Evolutionary conservation across 92 coral and sea anemone species (phyloP).

Genomic region (Phymanthus crucifer): DNA sequence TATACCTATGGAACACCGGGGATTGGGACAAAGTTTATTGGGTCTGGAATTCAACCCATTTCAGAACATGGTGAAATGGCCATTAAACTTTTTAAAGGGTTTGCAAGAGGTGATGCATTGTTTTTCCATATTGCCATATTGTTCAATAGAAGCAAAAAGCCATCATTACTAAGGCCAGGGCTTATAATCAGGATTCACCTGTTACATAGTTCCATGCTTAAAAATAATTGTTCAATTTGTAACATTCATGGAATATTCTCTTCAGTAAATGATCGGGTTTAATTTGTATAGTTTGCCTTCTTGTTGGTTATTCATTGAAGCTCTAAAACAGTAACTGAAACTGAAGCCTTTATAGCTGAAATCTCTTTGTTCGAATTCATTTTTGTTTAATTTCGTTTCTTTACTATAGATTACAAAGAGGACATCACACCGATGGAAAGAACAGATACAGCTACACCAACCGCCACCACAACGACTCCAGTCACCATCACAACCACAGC

Average conservation of each 20-base stretch:
- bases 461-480: background rate
- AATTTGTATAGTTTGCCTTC: background rate
- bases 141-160: background rate
- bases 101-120: slow-evolving; percentile 13
- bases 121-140: background rate
- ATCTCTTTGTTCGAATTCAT: background rate
- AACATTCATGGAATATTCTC: background rate
- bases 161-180: background rate
- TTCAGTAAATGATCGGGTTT: background rate
- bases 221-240: too few species aligned
- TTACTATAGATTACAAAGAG: background rate
- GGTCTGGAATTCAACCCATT: background rate
- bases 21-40: slow-evolving; percentile 27
- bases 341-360: background rate
- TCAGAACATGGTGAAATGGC: slow-evolving; percentile 21
- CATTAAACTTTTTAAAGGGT: slow-evolving; percentile 18
- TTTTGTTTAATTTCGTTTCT: background rate
- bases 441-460: background rate
- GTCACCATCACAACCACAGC: background rate
- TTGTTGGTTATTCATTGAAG: background rate
- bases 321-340: background rate
- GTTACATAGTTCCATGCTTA: background rate
- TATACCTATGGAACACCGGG: slow-evolving; percentile 34
- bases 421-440: background rate
- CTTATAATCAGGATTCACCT: background rate